phyloP scores from a whole-genome alignment of 2,797 vertebrate genomes.

The Antennarius maculatus region DNA sequence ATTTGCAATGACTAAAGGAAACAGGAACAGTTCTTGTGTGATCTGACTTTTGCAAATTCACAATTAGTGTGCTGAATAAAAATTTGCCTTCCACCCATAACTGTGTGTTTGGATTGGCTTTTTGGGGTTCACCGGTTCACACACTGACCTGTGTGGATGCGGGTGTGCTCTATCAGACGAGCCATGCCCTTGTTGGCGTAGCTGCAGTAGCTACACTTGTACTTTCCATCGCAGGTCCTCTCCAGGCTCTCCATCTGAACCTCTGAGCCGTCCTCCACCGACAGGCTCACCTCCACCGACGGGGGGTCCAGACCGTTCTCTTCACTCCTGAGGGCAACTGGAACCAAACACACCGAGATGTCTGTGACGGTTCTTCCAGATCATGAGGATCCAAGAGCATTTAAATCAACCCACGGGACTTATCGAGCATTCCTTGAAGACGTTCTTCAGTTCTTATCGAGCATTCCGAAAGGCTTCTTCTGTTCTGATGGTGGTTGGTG shows the following conservation, averaged over 20 bases:
- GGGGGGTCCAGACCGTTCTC: slow-evolving; percentile 93
- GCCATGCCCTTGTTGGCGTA: slow-evolving; percentile 98
- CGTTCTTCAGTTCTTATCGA: no score
- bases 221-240: slow-evolving; percentile 95
- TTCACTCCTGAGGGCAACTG: slow-evolving; percentile 82
- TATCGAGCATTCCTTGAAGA: neutral
- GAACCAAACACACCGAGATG: neutral
- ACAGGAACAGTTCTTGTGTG: no score
- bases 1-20: no score
- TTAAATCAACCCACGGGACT: neutral
- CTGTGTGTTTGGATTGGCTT: no score
- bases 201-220: slow-evolving; percentile 98
- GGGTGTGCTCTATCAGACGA: slow-evolving; percentile 95
- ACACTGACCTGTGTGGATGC: slow-evolving; percentile 94
- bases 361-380: no score
- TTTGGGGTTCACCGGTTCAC: no score
- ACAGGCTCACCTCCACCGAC: slow-evolving; percentile 89
- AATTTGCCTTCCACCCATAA: no score
- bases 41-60: no score
- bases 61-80: no score
- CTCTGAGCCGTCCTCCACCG: slow-evolving; percentile 92
- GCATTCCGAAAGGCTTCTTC: no score
- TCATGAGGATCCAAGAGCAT: no score
- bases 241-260: slow-evolving; percentile 96
- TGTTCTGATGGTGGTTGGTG: no score